Base-by-base conservation (phyloP, 1,140 invertebrate genomes). In the Pseudomyrmex pallidus region DNA sequence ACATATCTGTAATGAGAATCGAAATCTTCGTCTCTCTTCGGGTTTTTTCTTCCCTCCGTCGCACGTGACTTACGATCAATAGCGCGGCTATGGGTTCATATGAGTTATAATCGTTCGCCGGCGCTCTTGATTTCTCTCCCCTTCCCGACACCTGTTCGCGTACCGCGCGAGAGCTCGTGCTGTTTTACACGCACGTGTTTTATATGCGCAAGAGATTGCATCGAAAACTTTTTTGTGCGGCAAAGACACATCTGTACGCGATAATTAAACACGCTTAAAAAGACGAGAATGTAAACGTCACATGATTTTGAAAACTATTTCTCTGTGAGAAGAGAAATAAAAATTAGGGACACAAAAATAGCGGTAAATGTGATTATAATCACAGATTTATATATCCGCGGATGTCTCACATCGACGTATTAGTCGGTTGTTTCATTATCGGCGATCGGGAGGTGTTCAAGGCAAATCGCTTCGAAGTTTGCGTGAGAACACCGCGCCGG, bases 1-100 rank as follows among this genome's bases (percentile, higher is more conserved):
- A 84, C 84, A 61, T 90, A 91, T 91, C 89, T 90, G 83, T 90
- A 90, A 91, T 90, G 85, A 91, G 84, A 89, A 91, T 90, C 88
- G 86, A 88, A 76, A 84, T 86, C 76, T 74, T 82, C 35, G 54
- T 35, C 25, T 73, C 54, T 78, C 22, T 35, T 35, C 35, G 35
- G 50, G 46, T 59, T 82, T 63, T 82, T 82, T 25, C 50, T 61
- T 13, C 15, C 5, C 25, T 54, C 13, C 57, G 57, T 59, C 54
- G 70, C 44, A 77, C 82, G 87, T 83, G 83, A 80, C 61, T 77
- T 83, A 85, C 70, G 70, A 87, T 85, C 76, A 77, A 78, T 87
- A 85, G 63, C 50, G 61, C 73, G 64, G 83, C 17, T 78, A 64
- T 50, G 74, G 83, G 88, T 89, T 89, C 35, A 35, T 90, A 90